Evolutionary conservation across 2,888 invertebrate species (phyloP).

Genomic region (Trissolcus japonicus): DNA sequence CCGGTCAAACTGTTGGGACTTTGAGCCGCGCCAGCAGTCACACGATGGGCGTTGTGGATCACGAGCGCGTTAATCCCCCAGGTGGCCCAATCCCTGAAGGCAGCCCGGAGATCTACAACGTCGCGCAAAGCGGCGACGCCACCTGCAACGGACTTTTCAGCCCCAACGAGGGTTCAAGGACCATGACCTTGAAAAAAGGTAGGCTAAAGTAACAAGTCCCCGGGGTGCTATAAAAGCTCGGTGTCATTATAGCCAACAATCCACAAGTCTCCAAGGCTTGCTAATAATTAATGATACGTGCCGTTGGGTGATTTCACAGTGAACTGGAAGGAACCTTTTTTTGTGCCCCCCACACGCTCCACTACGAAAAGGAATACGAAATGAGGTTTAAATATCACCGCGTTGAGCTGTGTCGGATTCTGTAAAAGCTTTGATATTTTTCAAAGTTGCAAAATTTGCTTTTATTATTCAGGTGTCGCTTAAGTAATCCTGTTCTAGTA

Average conservation of each 20-base stretch:
- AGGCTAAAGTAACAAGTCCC: conserved; percentile 47
- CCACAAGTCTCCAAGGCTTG: conserved; percentile 2
- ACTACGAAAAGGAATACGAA: background rate
- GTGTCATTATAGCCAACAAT: conserved; percentile 8
- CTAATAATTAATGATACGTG: conserved; percentile 20
- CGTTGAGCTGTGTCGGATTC: conserved; percentile 17
- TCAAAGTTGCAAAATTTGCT: conserved; percentile 5
- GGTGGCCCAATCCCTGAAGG: conserved; percentile 70
- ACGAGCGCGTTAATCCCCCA: conserved; percentile 66
- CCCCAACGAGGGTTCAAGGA: conserved; percentile 90
- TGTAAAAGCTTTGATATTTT: conserved; percentile 23
- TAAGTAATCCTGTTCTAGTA: conserved; percentile 18
- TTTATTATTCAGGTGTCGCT: conserved; percentile 18
- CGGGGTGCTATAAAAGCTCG: conserved; percentile 12
- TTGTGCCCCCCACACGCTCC: background rate
- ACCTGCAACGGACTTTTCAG: conserved; percentile 95
- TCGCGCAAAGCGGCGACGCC: conserved; percentile 94
- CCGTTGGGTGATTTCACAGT: conserved; percentile 2
- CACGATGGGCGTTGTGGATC: conserved; percentile 69
- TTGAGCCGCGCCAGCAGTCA: conserved; percentile 64
- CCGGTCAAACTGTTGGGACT: conserved; percentile 73
- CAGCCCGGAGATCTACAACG: conserved; percentile 80
- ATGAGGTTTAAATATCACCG: conserved; percentile 21
- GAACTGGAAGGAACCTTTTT: conserved; percentile 3
- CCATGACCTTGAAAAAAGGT: conserved; percentile 90